These are phyloP conservation scores for Petrophora chlorosata DNA, from an alignment of 2,888 invertebrate species.

Conservation along the genomic window DNA sequence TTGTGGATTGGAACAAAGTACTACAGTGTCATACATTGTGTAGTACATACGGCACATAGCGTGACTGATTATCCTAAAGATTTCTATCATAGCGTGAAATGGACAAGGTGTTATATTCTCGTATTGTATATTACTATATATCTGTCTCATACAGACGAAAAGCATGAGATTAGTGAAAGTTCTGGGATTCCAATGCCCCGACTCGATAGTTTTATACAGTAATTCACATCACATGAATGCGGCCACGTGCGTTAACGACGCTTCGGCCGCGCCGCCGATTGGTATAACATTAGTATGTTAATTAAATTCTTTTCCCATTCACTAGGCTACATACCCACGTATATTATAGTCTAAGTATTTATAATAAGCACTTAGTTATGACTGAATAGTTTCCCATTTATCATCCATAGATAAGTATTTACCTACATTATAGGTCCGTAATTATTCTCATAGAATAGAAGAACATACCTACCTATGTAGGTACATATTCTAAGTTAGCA, in stretches of 20 bases:
- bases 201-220: conserved; percentile 13
- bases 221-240: conserved; percentile 16
- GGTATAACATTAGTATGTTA: conserved; percentile 7
- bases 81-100: conserved; percentile 31
- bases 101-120: conserved; percentile 15
- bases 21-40: neutral
- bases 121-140: conserved; percentile 7
- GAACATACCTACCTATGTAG: no score
- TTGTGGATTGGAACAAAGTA: conserved; percentile 10
- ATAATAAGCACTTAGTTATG: no score
- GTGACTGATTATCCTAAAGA: conserved; percentile 24
- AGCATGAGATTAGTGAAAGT: conserved; percentile 15
- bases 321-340: neutral
- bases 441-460: no score
- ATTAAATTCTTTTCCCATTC: conserved; percentile 11
- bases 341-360: no score
- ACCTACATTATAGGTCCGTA: no score
- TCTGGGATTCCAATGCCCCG: conserved; percentile 1
- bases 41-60: conserved; percentile 7
- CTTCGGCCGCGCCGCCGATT: neutral
- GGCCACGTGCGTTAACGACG: conserved; percentile 6
- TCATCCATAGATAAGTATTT: no score
- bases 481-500: no score
- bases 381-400: no score
- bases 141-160: conserved; percentile 15